Evolutionary conservation across 1,140 invertebrate genomes (phyloP).

Genomic region (Leptinotarsa defecta): DNA sequence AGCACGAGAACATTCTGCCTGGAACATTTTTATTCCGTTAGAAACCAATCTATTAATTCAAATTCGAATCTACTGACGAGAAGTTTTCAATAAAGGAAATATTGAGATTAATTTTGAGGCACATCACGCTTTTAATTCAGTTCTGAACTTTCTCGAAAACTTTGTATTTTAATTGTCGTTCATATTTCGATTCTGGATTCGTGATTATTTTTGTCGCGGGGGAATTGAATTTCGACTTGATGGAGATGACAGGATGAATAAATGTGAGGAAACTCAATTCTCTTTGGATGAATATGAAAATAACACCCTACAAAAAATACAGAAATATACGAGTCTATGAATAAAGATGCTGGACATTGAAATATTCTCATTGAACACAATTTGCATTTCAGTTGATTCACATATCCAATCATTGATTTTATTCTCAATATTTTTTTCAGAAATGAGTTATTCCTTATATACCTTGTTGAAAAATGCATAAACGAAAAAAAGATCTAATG

Average conservation of each 20-base stretch:
- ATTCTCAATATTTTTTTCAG: too few relatives aligned
- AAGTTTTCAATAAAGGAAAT: conserved; percentile 8
- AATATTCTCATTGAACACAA: too few relatives aligned
- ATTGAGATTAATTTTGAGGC: conserved; percentile 14
- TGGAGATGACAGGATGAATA: background rate
- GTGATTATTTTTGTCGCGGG: background rate
- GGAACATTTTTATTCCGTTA: conserved; percentile 15
- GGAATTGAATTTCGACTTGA: background rate
- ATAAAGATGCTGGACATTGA: background rate
- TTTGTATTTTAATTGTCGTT: conserved; percentile 17
- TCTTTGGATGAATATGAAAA: background rate
- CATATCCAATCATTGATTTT: too few relatives aligned
- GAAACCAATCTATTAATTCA: conserved; percentile 23
- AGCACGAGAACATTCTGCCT: conserved; percentile 9
- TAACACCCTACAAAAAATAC: background rate
- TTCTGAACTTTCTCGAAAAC: conserved; percentile 11
- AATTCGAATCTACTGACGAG: background rate
- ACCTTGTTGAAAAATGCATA: too few relatives aligned
- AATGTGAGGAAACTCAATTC: background rate
- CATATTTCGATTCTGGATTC: conserved; percentile 6
- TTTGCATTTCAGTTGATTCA: too few relatives aligned
- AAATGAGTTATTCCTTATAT: too few relatives aligned
- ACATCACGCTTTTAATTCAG: conserved; percentile 11
- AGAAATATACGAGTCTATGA: background rate
- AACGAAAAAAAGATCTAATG: too few relatives aligned